These are phyloP conservation scores for Nephrotoma appendiculata DNA, from an alignment of 2,888 invertebrate genomes.

Conservation along the genomic window DNA sequence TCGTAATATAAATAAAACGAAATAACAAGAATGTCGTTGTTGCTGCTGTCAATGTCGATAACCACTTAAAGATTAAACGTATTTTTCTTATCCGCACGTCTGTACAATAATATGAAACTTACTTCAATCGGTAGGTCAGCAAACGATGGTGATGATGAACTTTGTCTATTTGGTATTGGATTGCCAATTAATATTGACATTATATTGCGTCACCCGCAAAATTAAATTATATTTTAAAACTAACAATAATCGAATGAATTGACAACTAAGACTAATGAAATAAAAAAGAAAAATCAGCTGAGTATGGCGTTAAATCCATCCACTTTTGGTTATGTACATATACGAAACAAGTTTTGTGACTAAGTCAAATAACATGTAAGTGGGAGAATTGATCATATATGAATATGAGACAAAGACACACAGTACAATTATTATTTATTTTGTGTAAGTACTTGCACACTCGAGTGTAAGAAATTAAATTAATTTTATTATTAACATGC, in stretches of 20 bases:
- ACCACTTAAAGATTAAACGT: not conserved
- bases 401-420: not conserved
- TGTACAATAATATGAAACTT: not conserved
- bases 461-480: not conserved
- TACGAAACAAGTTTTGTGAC: not conserved
- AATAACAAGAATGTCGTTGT: not conserved
- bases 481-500: not conserved
- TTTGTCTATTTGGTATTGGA: not conserved
- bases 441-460: not conserved
- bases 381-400: not conserved
- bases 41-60: not conserved
- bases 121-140: not conserved
- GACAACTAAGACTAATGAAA: not conserved
- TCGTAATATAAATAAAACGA: not conserved
- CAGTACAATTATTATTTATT: not conserved
- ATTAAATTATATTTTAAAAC: not conserved
- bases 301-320: not conserved
- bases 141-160: not conserved
- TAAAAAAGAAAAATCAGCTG: not conserved
- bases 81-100: not conserved
- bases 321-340: not conserved
- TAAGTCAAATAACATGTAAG: not conserved
- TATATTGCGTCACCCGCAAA: not conserved
- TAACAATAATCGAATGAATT: not conserved
- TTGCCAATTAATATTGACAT: not conserved